Base-by-base conservation (phyloP, 2,888 invertebrate species). In the Macaria notata region DNA sequence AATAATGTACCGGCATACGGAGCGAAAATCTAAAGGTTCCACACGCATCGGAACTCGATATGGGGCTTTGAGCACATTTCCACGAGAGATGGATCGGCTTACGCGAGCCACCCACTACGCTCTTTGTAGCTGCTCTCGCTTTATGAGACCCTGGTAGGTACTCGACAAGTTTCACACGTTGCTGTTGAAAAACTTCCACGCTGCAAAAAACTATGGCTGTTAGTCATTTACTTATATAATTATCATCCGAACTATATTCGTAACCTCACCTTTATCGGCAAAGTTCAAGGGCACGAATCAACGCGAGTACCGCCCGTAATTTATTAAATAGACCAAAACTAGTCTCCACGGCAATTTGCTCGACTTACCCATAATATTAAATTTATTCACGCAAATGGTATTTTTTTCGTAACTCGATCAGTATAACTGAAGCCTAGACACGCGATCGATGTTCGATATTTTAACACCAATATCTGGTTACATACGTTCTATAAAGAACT, bases 1-100 rank as follows among this genome's bases (percentile, higher is more conserved):
- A 85, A 90, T 89, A 91, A 91, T 90, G 89, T 78, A 83, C 91
- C 88, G 81, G 88, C 88, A 89, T 88, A 78, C 82, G 79, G 85
- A 81, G 80, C 89, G 87, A 90, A 92, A 89, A 89, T 88, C 87
- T 84, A 87, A 86, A 90, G 88, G 80, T 76, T 81, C 77, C 66
- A 65, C 84, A 83, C 83, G 84, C 82, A 84, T 78, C 75, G 87
- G 81, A 88, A 91, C 78, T 72, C 82, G 89, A 91, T 83, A 88
- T 88, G 88, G 75, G 69, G 83, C 81, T 86, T 88, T 88, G 84
- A 88, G 84, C 83, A 76, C 75, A 84, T 88, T 88, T 90, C 79
- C 88, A 86, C 83, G 84, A 81, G 84, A 86, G 86, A 86, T 88
- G 88, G 88, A 90, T 91, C 90, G 81, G 79, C 77, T 91, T 89